Evolutionary conservation across 2,797 vertebrate species (phyloP).

Genomic region (Micropoecilia bifurca): DNA sequence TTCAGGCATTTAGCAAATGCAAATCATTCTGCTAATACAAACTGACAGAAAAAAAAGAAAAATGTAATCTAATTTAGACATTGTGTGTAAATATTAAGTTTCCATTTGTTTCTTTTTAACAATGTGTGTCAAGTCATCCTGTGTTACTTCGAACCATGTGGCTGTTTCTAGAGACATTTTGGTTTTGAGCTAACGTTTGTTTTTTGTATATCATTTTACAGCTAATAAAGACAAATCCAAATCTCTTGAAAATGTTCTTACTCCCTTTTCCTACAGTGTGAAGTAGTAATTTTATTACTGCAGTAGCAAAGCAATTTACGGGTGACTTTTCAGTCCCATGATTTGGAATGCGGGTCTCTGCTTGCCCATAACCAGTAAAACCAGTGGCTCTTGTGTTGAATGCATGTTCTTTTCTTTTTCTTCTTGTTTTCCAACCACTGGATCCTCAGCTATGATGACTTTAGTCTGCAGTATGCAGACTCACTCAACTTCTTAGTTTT

Average conservation of each 20-base stretch:
- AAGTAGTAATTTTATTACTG: background rate
- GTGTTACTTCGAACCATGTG: background rate
- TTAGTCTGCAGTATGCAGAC: too few relatives aligned
- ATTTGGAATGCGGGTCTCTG: background rate
- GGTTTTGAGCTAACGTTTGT: background rate
- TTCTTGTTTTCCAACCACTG: background rate
- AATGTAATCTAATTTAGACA: background rate
- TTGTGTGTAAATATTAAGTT: background rate
- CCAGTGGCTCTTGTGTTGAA: background rate
- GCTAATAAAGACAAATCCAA: background rate
- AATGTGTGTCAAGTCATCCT: background rate
- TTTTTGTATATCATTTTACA: background rate
- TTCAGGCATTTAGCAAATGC: background rate
- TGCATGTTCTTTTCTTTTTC: background rate
- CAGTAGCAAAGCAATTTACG: background rate
- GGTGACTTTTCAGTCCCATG: background rate
- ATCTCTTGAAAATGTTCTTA: background rate
- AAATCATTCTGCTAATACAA: too few relatives aligned
- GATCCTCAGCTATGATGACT: background rate
- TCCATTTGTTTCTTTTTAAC: background rate
- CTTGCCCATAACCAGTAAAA: background rate
- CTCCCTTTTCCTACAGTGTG: background rate
- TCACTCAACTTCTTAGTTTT: background rate
- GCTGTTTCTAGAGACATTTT: background rate
- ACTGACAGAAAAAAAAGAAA: too few relatives aligned